These are phyloP conservation scores for Botia kubotai DNA, from an alignment of 2,797 vertebrate genomes.

Conservation along the genomic window DNA sequence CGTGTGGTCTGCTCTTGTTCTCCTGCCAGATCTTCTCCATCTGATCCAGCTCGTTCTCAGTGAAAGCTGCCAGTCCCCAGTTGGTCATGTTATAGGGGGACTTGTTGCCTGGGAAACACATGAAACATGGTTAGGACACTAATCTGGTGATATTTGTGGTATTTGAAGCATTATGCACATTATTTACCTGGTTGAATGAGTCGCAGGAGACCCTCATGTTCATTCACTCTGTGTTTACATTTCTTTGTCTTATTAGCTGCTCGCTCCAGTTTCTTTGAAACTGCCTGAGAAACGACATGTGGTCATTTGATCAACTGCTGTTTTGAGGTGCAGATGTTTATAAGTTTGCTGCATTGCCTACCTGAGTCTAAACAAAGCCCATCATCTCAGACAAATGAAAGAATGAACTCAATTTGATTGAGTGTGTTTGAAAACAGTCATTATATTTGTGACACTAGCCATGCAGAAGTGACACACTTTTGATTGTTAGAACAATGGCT, in stretches of 20 bases:
- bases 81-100: slow-evolving; percentile 86
- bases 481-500: too few relatives aligned
- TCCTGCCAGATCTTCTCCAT: slow-evolving; percentile 90
- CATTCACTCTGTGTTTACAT: slow-evolving; percentile 95
- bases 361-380: too few relatives aligned
- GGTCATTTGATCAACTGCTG: too few relatives aligned
- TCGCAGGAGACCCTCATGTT: slow-evolving; percentile 91
- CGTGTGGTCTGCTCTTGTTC: slow-evolving; percentile 76
- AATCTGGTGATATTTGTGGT: not conserved
- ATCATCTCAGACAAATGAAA: too few relatives aligned
- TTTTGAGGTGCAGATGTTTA: too few relatives aligned
- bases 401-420: too few relatives aligned
- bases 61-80: slow-evolving; percentile 92
- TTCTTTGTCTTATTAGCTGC: slow-evolving; percentile 89
- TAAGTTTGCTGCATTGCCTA: too few relatives aligned
- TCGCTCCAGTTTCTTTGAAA: slow-evolving; percentile 89
- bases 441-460: too few relatives aligned
- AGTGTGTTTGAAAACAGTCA: too few relatives aligned
- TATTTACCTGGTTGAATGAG: slow-evolving; percentile 91
- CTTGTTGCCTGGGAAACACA: slow-evolving; percentile 82
- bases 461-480: too few relatives aligned
- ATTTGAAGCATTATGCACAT: not conserved
- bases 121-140: not conserved
- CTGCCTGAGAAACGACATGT: slow-evolving; percentile 73
- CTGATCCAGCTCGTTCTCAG: slow-evolving; percentile 86